Conservation (phyloP, 2,797 vertebrate genomes). For the Tenualosa thibaudeaui region DNA sequence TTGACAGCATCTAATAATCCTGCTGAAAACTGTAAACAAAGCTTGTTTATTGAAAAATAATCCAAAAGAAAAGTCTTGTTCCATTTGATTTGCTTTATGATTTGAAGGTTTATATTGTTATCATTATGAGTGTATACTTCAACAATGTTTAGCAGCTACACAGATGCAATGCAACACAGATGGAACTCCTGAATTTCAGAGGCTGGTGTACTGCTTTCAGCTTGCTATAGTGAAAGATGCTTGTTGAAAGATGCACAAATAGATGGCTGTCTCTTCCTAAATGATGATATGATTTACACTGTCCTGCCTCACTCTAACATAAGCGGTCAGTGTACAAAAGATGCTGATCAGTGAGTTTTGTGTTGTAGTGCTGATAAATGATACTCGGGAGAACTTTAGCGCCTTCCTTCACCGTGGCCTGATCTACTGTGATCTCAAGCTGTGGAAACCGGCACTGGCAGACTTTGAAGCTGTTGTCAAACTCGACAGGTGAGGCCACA, state of each 20-base stretch:
- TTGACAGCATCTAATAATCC: background rate
- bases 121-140: no score
- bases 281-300: background rate
- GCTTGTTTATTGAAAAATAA: no score
- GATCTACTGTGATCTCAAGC: constrained; percentile 65
- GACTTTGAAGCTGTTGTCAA: constrained; percentile 77
- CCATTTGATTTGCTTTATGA: no score
- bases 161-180: background rate
- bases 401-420: constrained; percentile 76
- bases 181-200: background rate
- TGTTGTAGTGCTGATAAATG: constrained; percentile 73
- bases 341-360: constrained; percentile 16
- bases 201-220: background rate
- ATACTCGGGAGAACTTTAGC: constrained; percentile 67
- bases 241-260: background rate
- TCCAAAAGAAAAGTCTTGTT: no score
- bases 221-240: background rate
- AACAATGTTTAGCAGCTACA: background rate
- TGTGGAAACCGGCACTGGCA: constrained; percentile 69
- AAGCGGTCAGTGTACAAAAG: background rate
- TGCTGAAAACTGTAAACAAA: background rate
- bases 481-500: constrained; percentile 71
- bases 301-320: background rate
- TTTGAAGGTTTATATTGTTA: background rate
- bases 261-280: background rate